Evolutionary conservation across 2,113 vertebrate species (phyloP).

Genomic region (Meriones unguiculatus): DNA sequence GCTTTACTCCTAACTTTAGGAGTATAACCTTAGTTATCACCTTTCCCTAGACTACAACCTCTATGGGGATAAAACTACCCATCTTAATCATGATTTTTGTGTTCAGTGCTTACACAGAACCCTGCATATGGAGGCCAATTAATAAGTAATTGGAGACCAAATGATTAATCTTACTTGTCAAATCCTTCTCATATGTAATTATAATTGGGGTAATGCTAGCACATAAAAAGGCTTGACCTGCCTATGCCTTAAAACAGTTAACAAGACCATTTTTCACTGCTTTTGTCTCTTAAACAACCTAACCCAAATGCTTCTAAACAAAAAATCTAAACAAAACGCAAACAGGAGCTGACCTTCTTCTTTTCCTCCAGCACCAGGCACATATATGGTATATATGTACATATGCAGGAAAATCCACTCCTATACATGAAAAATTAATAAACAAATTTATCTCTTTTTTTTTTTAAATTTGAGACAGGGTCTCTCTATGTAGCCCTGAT

Average conservation of each 20-base stretch:
- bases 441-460: not conserved
- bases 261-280: not conserved
- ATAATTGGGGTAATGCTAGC: constrained; percentile 5
- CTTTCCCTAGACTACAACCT: not conserved
- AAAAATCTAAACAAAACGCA: not conserved
- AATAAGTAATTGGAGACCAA: constrained; percentile 5
- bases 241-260: not conserved
- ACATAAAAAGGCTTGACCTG: not conserved
- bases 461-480: not conserved
- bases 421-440: not conserved
- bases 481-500: not conserved
- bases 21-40: not conserved
- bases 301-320: not conserved
- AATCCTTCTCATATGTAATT: constrained; percentile 7
- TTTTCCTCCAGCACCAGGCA: not conserved
- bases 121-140: not conserved
- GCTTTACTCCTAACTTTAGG: not conserved
- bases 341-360: not conserved
- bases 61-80: not conserved
- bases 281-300: not conserved
- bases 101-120: not conserved
- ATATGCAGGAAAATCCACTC: not conserved
- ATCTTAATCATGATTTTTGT: not conserved
- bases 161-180: constrained; percentile 27
- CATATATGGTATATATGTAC: not conserved